phyloP scores from a whole-genome alignment of 2,797 vertebrate species.

The Danio albolineatus region DNA sequence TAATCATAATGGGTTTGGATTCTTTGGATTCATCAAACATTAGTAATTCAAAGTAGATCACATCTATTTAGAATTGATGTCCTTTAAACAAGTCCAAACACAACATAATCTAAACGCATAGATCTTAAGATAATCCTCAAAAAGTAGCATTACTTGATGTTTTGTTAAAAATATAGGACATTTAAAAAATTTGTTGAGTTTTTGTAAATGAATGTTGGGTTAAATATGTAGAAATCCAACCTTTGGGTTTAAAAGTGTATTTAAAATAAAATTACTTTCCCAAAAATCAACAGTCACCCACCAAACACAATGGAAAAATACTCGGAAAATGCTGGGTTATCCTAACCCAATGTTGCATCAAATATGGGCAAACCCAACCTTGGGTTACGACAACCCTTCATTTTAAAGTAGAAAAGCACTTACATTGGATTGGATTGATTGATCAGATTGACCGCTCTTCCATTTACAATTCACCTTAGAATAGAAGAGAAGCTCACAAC shows the following conservation, averaged over 20 bases:
- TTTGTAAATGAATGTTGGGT: too few species aligned
- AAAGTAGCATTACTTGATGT: background rate
- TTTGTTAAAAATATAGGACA: background rate
- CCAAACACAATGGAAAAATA: too few species aligned
- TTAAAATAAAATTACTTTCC: too few species aligned
- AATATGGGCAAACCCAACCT: background rate
- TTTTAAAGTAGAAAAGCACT: background rate
- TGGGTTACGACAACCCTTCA: background rate
- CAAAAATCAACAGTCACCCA: too few species aligned
- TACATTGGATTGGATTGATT: background rate
- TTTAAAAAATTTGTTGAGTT: too few species aligned
- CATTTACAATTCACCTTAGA: background rate
- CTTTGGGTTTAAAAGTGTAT: background rate
- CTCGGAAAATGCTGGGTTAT: too few species aligned
- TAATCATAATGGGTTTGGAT: too few species aligned
- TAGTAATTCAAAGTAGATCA: background rate
- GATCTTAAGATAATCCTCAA: background rate
- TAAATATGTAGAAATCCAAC: too few species aligned
- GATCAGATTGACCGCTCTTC: too few species aligned
- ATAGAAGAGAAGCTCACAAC: background rate
- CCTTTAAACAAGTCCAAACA: background rate
- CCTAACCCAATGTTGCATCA: background rate
- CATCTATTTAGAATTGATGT: background rate
- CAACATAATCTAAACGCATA: background rate
- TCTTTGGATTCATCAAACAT: background rate